Base-by-base conservation (phyloP, 2,797 vertebrate species). In the Chaetodon trifasciatus region DNA sequence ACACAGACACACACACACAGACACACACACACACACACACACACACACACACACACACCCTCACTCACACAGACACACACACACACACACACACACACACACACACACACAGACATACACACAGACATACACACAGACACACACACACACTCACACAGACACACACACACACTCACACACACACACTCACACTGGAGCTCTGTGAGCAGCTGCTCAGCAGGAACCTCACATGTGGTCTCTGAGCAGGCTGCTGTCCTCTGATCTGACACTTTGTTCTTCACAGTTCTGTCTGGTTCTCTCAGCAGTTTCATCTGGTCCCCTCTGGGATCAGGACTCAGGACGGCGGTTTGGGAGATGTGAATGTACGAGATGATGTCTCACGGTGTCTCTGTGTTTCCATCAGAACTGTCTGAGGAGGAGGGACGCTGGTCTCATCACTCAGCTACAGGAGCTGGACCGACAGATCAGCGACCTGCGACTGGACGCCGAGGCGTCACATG, bases 401-500 rank as follows among this genome's bases (percentile, higher is more conserved):
- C 83, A 99, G 98, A 98, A 97, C 89, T 98, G 97, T 90, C 91
- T 99, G 87, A 93, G 97, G 81, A 95, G 96, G 89, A 94, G 97
- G 81, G 98, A 99, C 5, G 96, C 96, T 0, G 97, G 97, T 17
- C 92, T 99, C 62, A 91, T 98, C 90, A 96, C 87, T 83, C 97
- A 98, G 94, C 88, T 99, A 3, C 97, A 98, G 90, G 97, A 98
- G 79, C 91, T 99, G 64, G 97, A 98, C 95, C 95, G 96, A 72
- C 97, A 98, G 94, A 98, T 99, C 91, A 97, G 96, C 21, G 97
- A 98, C 82, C 95, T 98, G 81, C 96, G 96, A 64, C 76, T 98
- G 89, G 97, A 98, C 84, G 94, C 94, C 0, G 96, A 97, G 91
- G 93, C 88, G 0, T 91, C 96, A 35, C 96, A 95, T 68, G 97